Base-by-base conservation (phyloP, 2,113 vertebrate genomes). In the Vireo altiloquus region DNA sequence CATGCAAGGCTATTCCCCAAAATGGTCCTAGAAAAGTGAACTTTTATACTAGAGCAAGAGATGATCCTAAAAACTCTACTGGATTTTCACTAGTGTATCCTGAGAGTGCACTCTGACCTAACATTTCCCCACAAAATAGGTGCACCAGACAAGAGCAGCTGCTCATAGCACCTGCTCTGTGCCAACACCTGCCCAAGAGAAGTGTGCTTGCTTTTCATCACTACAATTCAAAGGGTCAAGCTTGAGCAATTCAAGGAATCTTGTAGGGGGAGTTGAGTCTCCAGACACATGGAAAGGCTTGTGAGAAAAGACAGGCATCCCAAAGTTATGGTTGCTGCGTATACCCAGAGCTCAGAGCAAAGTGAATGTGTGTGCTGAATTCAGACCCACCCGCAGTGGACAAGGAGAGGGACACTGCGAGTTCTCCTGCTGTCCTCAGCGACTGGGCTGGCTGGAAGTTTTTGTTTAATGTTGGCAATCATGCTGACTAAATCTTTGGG, bases 371-470 rank as follows among this genome's bases (percentile, higher is more conserved):
- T 6, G 7, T 35, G 22, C 8, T 33, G 65, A 57, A 46, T 61
- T 37, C 52, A 54, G 49, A 97, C 98, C 95, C 80, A 99, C 99
- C 98, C 74, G 98, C 99, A 99, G 96, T 99, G 99, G 56, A 99
- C 69, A 12, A 99, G 87, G 4, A 99, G 42, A 0, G 98, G 97
- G 4, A 89, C 35, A 3, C 21, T 96, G 65, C 63, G 98, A 44
- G 91, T 96, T 23, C 65, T 80, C 54, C 68, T 98, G 80, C 20
- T 88, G 52, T 94, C 94, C 35, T 98, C 96, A 3, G 75, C 23
- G 70, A 28, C 44, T 35, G 50, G 54, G 80, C 95, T 97, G 47
- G 15, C 4, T 84, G 97, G 94, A 59, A 98, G 21, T 30, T 97
- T 98, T 57, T 97, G 79, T 94, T 98, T 99, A 24, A 99, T 94